Percentiles rank a stretch among this genome's conserved stretches.
phyloP scores from a whole-genome alignment of 2,888 invertebrate species.

The Lithophane ornitopus region DNA sequence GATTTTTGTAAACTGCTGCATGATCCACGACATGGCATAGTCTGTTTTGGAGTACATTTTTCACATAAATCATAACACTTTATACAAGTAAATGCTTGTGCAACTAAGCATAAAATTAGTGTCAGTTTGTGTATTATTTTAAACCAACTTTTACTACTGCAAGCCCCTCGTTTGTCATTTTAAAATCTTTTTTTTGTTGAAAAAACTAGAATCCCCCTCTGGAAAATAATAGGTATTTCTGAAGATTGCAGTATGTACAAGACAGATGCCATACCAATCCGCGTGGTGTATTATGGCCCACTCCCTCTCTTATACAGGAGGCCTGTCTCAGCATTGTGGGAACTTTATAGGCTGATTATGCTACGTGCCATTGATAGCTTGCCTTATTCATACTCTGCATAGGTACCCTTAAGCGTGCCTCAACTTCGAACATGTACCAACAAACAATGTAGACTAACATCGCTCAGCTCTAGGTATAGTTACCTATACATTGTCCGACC shows the following conservation, averaged over 20 bases:
- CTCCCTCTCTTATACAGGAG: not conserved
- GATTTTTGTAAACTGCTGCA: not conserved
- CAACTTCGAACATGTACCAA: not conserved
- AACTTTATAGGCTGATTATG: too few species aligned
- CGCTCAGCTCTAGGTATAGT: not conserved
- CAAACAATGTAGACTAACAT: slow-evolving; percentile 14
- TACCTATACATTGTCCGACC: slow-evolving; percentile 1
- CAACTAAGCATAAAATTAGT: not conserved
- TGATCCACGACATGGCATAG: not conserved
- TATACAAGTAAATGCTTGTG: not conserved
- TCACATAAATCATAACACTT: not conserved
- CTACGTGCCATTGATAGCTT: not conserved
- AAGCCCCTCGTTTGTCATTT: not conserved
- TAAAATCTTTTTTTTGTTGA: not conserved
- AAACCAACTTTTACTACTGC: not conserved
- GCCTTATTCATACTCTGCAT: not conserved
- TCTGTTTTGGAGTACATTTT: not conserved
- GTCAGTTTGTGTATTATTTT: not conserved
- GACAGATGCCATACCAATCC: not conserved
- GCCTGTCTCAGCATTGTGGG: not conserved
- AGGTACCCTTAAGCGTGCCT: not conserved
- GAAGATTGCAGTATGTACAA: not conserved
- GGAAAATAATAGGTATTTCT: not conserved
- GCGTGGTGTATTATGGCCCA: not conserved
- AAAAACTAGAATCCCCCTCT: not conserved